Percentiles rank a stretch among this genome's conserved stretches.
phyloP scores from a whole-genome alignment of 2,888 invertebrate genomes.

The Girardia tigrina region DNA sequence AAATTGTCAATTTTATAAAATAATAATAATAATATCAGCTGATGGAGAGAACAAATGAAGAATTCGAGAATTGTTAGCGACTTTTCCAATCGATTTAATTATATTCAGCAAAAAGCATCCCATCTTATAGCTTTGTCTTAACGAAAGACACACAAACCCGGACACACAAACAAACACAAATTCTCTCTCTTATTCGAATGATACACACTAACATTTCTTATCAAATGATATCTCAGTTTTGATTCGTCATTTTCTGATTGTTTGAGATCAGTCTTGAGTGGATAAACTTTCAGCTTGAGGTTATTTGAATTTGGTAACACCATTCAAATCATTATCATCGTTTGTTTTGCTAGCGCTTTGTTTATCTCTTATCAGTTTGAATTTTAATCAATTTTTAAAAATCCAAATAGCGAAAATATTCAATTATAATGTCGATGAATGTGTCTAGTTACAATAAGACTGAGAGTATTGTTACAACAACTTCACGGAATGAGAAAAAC shows the following conservation, averaged over 20 bases:
- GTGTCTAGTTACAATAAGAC: too few species aligned
- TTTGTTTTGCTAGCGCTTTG: too few species aligned
- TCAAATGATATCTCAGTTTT: background rate
- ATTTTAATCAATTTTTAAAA: too few species aligned
- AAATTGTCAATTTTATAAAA: background rate
- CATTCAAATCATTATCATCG: too few species aligned
- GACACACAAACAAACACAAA: too few species aligned
- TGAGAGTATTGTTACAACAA: too few species aligned
- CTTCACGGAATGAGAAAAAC: too few species aligned
- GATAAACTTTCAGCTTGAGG: too few species aligned
- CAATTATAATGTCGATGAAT: too few species aligned
- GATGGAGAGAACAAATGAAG: background rate
- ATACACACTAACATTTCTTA: background rate
- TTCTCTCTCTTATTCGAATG: background rate
- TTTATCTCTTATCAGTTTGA: too few species aligned
- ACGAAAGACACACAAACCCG: background rate
- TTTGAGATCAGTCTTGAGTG: background rate
- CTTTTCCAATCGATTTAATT: constrained; percentile 14
- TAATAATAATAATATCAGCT: constrained; percentile 9
- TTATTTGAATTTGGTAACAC: too few species aligned
- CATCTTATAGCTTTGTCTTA: background rate
- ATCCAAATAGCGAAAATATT: too few species aligned
- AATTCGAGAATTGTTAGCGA: background rate
- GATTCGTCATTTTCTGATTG: constrained; percentile 16
- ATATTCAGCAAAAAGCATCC: background rate